phyloP scores from a whole-genome alignment of 1,140 invertebrate genomes.

The Reticulitermes speratus region DNA sequence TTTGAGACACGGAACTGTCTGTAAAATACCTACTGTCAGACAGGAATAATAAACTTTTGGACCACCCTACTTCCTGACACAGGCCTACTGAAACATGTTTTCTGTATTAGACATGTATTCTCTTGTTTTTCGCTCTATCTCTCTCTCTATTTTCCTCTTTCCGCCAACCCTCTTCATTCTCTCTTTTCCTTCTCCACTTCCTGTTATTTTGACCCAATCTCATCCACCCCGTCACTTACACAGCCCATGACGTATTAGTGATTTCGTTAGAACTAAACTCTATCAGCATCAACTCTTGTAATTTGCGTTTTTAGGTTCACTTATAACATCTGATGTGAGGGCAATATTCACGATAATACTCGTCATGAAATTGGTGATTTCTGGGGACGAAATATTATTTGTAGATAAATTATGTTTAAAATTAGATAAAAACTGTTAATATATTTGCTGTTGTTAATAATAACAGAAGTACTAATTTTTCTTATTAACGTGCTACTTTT shows the following conservation, averaged over 20 bases:
- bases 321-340: too few species aligned
- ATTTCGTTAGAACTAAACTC: background rate
- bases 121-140: background rate
- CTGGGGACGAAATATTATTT: too few species aligned
- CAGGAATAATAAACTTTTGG: background rate
- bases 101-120: slow-evolving; percentile 12
- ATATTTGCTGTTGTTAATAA: too few species aligned
- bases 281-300: too few species aligned
- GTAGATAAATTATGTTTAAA: too few species aligned
- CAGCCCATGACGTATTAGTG: background rate
- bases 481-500: too few species aligned
- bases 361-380: too few species aligned
- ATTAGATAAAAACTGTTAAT: too few species aligned
- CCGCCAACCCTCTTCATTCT: background rate
- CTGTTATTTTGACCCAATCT: background rate
- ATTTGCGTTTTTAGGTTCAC: too few species aligned
- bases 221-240: background rate
- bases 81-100: slow-evolving; percentile 10
- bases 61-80: background rate
- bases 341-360: too few species aligned
- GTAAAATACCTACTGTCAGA: background rate
- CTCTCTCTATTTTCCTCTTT: background rate
- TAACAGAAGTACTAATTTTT: too few species aligned
- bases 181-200: background rate
- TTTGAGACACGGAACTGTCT: too few species aligned